Evolutionary conservation across 2,888 invertebrate genomes (phyloP).

Genomic region (Rhamphomyia laevipes): DNA sequence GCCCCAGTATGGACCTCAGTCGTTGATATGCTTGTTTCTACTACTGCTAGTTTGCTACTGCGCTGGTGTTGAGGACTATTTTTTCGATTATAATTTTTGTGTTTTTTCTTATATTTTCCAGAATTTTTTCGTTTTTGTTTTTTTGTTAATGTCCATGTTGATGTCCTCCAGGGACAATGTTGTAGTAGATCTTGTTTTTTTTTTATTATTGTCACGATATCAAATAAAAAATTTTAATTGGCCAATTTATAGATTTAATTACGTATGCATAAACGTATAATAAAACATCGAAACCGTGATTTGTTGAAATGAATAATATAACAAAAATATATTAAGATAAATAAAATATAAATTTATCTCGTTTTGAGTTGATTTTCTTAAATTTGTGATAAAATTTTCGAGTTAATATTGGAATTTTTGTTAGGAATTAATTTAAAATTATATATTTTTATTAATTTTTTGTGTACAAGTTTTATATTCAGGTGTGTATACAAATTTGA

Average conservation of each 20-base stretch:
- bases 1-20: slow-evolving; percentile 17
- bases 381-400: too few species aligned
- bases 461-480: too few species aligned
- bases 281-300: slow-evolving; percentile 40
- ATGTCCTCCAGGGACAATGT: not conserved
- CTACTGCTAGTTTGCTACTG: slow-evolving; percentile 1
- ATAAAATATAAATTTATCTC: too few species aligned
- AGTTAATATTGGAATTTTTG: too few species aligned
- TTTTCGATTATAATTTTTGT: too few species aligned
- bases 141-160: not conserved
- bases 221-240: slow-evolving; percentile 38
- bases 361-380: too few species aligned
- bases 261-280: slow-evolving; percentile 32
- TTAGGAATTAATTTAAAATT: too few species aligned
- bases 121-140: slow-evolving; percentile 3
- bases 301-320: slow-evolving; percentile 29
- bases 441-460: too few species aligned
- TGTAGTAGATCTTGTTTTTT: too few species aligned
- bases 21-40: not conserved
- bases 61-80: not conserved
- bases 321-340: too few species aligned
- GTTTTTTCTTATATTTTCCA: not conserved
- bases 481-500: too few species aligned
- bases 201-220: slow-evolving; percentile 35
- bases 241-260: slow-evolving; percentile 41